Evolutionary conservation across 1,140 invertebrate species (phyloP).

Genomic region (Cherax quadricarinatus): DNA sequence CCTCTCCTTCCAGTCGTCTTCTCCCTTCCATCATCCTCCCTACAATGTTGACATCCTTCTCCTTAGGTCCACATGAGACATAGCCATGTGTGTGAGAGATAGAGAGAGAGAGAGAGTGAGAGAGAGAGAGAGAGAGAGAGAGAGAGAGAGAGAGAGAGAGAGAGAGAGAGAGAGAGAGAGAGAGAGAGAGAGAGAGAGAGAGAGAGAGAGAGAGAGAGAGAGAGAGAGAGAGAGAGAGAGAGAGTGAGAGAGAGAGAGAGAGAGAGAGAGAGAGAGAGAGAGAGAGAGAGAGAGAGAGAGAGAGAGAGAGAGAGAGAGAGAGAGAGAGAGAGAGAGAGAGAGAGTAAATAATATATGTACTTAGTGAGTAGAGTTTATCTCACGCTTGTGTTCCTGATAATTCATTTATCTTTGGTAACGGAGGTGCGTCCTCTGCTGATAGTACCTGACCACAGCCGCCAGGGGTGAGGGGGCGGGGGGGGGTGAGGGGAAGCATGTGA

Average conservation of each 20-base stretch:
- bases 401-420: background rate
- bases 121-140: background rate
- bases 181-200: background rate
- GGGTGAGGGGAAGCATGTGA: too few relatives aligned
- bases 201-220: slow-evolving; percentile 9
- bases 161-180: slow-evolving; percentile 6
- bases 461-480: background rate
- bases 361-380: too few relatives aligned
- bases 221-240: slow-evolving; percentile 7
- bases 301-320: background rate
- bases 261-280: slow-evolving; percentile 13
- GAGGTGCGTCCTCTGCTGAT: background rate
- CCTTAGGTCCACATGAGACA: background rate
- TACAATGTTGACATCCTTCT: too few relatives aligned
- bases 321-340: slow-evolving; percentile 16
- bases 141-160: slow-evolving; percentile 16
- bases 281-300: slow-evolving; percentile 9
- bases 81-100: background rate
- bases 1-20: background rate
- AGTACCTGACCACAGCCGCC: background rate
- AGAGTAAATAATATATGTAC: too few relatives aligned
- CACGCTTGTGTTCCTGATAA: background rate
- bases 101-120: slow-evolving; percentile 4
- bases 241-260: slow-evolving; percentile 24
- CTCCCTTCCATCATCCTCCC: too few relatives aligned